phyloP scores from a whole-genome alignment of 2,113 vertebrate genomes.

The Micronisus gabar region DNA sequence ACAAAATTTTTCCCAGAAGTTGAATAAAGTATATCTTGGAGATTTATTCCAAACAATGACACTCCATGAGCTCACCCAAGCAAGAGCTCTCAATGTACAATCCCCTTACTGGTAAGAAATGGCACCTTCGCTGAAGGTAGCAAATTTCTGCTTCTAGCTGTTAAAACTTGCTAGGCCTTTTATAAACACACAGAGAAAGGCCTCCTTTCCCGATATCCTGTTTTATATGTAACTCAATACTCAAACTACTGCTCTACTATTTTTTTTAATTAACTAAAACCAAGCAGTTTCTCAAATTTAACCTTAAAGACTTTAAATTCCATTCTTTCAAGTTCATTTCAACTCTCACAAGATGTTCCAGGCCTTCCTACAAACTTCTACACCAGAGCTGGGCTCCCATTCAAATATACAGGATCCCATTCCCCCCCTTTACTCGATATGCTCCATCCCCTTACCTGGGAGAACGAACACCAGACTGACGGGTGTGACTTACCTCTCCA shows the following conservation, averaged over 20 bases:
- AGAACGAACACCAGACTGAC: not conserved
- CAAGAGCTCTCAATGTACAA: not conserved
- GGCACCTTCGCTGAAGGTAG: not conserved
- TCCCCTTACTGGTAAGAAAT: not conserved
- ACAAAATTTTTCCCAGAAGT: not conserved
- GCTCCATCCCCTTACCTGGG: not conserved
- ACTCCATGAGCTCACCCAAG: not conserved
- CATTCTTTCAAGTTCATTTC: not conserved
- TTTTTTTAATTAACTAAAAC: not conserved
- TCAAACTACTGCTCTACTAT: not conserved
- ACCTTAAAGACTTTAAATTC: not conserved
- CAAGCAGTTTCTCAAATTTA: not conserved
- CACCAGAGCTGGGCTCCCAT: not conserved
- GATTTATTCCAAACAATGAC: not conserved
- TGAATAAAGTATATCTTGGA: not conserved
- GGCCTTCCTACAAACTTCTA: not conserved
- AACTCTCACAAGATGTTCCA: not conserved
- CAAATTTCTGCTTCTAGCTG: not conserved
- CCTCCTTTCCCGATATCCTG: not conserved
- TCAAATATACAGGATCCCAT: not conserved
- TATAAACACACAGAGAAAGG: not conserved
- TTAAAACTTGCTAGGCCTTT: not conserved
- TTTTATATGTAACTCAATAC: not conserved
- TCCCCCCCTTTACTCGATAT: not conserved
- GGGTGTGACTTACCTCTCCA: not conserved